A percentile compares a stretch with the other conserved stretches of the same genome.
Evolutionary conservation across 2,888 invertebrate species (phyloP).

Genomic region (Erebia epiphron): DNA sequence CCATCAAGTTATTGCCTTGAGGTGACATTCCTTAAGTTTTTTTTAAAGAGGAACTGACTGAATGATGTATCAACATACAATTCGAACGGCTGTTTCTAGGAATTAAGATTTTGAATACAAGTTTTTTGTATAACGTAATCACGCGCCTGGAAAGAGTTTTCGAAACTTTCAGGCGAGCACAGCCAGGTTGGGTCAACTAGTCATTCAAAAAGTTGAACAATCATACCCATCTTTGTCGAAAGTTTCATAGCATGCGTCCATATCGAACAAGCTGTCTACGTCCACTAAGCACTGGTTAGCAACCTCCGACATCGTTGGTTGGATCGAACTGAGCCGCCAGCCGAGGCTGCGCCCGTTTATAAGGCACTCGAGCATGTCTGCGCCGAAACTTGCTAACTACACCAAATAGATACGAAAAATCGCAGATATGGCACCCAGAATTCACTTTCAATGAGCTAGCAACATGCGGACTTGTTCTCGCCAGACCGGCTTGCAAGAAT

Average conservation of each 20-base stretch:
- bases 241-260: slow-evolving; percentile 96
- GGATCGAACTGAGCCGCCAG: slow-evolving; percentile 69
- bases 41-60: too few relatives aligned
- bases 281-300: slow-evolving; percentile 70
- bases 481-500: background rate
- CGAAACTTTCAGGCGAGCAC: too few relatives aligned
- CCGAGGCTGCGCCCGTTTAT: slow-evolving; percentile 63
- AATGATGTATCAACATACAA: too few relatives aligned
- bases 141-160: too few relatives aligned
- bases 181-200: background rate
- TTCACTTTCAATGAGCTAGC: background rate
- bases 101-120: too few relatives aligned
- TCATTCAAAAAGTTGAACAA: slow-evolving; percentile 55
- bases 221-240: slow-evolving; percentile 94
- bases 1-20: too few relatives aligned
- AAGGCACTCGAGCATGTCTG: slow-evolving; percentile 69
- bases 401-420: slow-evolving; percentile 5
- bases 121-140: too few relatives aligned
- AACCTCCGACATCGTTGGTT: slow-evolving; percentile 75
- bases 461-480: background rate
- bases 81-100: too few relatives aligned
- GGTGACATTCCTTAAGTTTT: too few relatives aligned
- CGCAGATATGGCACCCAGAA: slow-evolving; percentile 19
- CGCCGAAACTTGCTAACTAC: slow-evolving; percentile 38
- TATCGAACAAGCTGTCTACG: slow-evolving; percentile 84